Base-by-base conservation (phyloP, 2,888 invertebrate genomes). In the Ctena decussata region DNA sequence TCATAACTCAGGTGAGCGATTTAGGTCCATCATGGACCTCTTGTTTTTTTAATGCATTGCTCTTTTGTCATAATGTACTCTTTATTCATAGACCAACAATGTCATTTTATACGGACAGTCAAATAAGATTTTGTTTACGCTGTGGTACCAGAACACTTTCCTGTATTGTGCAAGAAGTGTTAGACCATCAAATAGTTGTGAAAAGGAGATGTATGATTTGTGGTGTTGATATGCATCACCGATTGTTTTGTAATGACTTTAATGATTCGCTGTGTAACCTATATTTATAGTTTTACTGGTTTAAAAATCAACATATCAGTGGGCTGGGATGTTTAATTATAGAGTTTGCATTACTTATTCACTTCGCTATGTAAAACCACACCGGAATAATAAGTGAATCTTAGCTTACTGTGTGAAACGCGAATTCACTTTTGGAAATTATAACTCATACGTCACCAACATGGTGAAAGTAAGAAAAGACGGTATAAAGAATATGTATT, bases 401-500 rank as follows among this genome's bases (percentile, higher is more conserved):
- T n/a, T n/a, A n/a, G n/a, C n/a, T n/a, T n/a, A n/a, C n/a, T n/a
- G n/a, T n/a, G n/a, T n/a, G n/a, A n/a, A n/a, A n/a, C n/a, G n/a
- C 24, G 3, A 21, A 49, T 49, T 8, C 21, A 49, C 8, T 15
- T 11, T 21, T 41, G 49, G 8, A 21, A 49, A 49, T 41, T 6
- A 11, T 15, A 49, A 49, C 5, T 21, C 21, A n/a, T 21, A 49
- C 8, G 12, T 18, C 21, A 30, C n/a, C 27, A 27, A 8, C 32
- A 78, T 53, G 53, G 72, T 11, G 27, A 65, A 57, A 72, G 1
- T 73, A 12, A 73, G 60, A n/a, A 79, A 79, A 30, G 79, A 60
- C 32, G 44, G 57, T 32, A n/a, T 76, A 18, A 85, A 81, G 75
- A 80, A 69, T 57, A 77, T 85, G 8, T 85, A 70, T 49, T 85